Conservation (phyloP, 2,888 invertebrate genomes). For the Pterostichus niger region DNA sequence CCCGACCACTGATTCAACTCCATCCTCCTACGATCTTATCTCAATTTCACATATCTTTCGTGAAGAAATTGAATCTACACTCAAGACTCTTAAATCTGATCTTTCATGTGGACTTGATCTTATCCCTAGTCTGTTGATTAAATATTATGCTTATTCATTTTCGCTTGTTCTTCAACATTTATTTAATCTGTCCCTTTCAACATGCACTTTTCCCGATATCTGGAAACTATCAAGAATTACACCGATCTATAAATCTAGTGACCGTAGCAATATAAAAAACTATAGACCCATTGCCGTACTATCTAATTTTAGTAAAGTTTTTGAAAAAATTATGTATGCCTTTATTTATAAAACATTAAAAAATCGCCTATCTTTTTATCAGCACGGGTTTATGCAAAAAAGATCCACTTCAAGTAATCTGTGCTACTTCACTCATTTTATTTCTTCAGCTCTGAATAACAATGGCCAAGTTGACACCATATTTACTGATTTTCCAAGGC, state of each 20-base stretch:
- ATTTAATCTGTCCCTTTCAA: conserved; percentile 36
- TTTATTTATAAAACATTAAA: conserved; percentile 55
- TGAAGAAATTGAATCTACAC: background rate
- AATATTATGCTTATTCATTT: conserved; percentile 45
- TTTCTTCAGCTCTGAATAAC: background rate
- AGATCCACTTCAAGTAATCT: background rate
- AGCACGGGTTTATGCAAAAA: background rate
- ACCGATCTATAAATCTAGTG: conserved; percentile 66
- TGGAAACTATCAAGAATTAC: conserved; percentile 62
- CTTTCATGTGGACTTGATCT: conserved; percentile 53
- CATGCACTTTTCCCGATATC: conserved; percentile 61
- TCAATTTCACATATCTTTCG: background rate
- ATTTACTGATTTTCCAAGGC: conserved; percentile 29
- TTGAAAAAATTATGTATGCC: conserved; percentile 63
- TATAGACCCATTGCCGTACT: conserved; percentile 67
- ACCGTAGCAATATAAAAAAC: conserved; percentile 50
- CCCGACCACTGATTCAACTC: background rate
- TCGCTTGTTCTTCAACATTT: conserved; percentile 32
- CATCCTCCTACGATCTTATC: background rate
- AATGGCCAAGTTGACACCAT: conserved; percentile 23
- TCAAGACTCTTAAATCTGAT: conserved; percentile 15
- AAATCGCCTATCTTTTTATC: background rate
- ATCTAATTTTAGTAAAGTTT: conserved; percentile 62
- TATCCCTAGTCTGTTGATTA: conserved; percentile 54
- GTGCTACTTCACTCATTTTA: background rate